A percentile compares a stretch with the other conserved stretches of the same genome.
Conservation (phyloP, 1,140 invertebrate species). For the Globodera ellingtonae region DNA sequence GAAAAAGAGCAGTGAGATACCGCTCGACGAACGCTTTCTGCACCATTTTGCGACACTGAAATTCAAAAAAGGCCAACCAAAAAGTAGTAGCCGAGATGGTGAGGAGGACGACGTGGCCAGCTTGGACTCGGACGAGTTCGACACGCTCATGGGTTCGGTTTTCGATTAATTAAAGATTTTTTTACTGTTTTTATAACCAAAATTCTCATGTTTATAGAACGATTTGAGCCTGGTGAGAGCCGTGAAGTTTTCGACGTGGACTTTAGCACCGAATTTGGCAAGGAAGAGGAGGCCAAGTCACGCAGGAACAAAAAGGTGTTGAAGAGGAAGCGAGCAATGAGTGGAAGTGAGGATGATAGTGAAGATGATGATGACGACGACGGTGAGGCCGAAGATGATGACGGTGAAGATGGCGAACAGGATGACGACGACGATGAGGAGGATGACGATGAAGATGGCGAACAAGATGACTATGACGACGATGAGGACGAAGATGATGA, state of each 20-base stretch:
- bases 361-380: conserved; percentile 51
- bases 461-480: conserved; percentile 18
- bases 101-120: conserved; percentile 77
- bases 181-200: conserved; percentile 1
- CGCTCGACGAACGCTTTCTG: conserved; percentile 80
- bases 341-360: conserved; percentile 48
- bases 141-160: conserved; percentile 65
- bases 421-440: conserved; percentile 57
- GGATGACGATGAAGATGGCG: conserved; percentile 33
- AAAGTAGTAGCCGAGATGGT: conserved; percentile 54
- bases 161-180: conserved; percentile 33
- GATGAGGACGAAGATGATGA: neutral
- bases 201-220: conserved; percentile 15
- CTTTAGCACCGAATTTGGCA: conserved; percentile 42
- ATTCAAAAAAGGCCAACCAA: conserved; percentile 29
- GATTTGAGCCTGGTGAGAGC: conserved; percentile 45
- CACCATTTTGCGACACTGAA: conserved; percentile 67
- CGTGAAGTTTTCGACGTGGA: conserved; percentile 47
- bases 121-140: conserved; percentile 85
- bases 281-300: conserved; percentile 24
- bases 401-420: conserved; percentile 65
- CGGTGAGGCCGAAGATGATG: conserved; percentile 57
- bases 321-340: conserved; percentile 7
- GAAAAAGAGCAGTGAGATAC: conserved; percentile 74
- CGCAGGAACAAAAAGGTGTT: conserved; percentile 26